Base-by-base conservation (phyloP, 1,140 invertebrate genomes). In the Bursaphelenchus mucronatus region DNA sequence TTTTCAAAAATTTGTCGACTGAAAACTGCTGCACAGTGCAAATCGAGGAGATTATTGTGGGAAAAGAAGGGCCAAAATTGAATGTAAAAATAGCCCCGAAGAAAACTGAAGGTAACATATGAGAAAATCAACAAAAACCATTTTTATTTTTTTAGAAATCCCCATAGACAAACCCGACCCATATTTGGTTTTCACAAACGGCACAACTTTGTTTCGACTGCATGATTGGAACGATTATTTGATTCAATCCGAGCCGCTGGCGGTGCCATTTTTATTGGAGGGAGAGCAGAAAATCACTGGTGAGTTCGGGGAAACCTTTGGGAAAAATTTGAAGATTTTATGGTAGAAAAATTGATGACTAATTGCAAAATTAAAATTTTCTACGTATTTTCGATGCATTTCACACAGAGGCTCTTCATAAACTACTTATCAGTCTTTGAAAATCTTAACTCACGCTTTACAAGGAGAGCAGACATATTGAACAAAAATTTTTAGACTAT, bases 221-320 rank as follows among this genome's bases (percentile, higher is more conserved):
- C n/a, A 57, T 13, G 64, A 74, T 64, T 44, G 71, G 11, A 67
- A 74, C 51, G 71, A 74, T 57, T 74, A 64, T 51, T 40, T 74
- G 19, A 45, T 74, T 51, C 43, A 72, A 7, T 49, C 21, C 21
- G 71, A 74, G 54, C 69, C 74, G 11, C 50, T 39, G 17, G 56
- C 47, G 39, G 46, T 74, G 52, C 49, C 73, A 15, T 72, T 72
- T 47, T 8, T 45, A 10, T 50, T 72, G 13, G 43, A 43, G 41
- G 57, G 39, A 8, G 46, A 45, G 7, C 64, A 70, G 21, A 45
- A 52, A 8, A 72, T 72, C n/a, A 70, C 67, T 15, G 67, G 67
- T 68, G 15, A 19, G 63, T 40, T n/a, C 5, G 4, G 13, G 30
- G 30, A 44, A 39, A 61, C 8, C 51, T 57, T 61, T 1, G 13